These are phyloP conservation scores for Nicator chloris DNA, from an alignment of 2,113 vertebrate genomes.

Conservation along the genomic window DNA sequence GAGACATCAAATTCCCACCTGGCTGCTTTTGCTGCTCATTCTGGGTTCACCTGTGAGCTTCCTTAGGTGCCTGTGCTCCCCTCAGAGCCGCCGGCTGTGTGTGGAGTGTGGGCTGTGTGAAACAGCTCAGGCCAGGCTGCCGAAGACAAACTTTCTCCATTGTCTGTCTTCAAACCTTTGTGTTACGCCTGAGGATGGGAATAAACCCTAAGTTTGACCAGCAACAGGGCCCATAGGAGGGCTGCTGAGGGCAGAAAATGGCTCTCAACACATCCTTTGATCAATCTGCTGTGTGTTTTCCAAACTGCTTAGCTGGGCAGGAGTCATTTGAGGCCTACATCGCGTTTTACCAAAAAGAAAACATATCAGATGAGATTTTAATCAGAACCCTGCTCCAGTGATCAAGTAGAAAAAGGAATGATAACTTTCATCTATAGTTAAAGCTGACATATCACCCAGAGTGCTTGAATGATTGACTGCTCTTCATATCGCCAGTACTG, in stretches of 20 bases:
- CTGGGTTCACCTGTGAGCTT: not conserved
- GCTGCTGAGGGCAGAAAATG: not conserved
- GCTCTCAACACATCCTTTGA: not conserved
- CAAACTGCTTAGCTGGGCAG: not conserved
- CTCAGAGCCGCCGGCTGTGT: rapidly evolving
- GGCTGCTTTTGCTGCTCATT: rapidly evolving
- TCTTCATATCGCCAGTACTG: not conserved
- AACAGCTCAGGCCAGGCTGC: not conserved
- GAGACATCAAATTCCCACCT: rapidly evolving
- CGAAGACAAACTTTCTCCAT: not conserved
- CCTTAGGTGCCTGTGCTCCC: not conserved
- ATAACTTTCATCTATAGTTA: slow-evolving; percentile 18
- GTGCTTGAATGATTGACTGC: slow-evolving; percentile 26
- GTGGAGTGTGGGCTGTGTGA: rapidly evolving
- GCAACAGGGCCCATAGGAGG: not conserved
- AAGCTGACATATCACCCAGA: not conserved
- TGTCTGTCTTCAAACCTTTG: not conserved
- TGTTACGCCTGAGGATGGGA: not conserved
- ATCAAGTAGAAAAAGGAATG: not conserved
- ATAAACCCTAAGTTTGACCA: rapidly evolving
- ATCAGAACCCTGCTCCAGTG: not conserved
- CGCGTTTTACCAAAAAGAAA: not conserved
- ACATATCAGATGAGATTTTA: not conserved
- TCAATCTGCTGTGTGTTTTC: not conserved
- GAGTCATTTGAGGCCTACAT: not conserved